Base-by-base conservation (phyloP, 2,888 invertebrate species). In the Nephrotoma appendiculata region DNA sequence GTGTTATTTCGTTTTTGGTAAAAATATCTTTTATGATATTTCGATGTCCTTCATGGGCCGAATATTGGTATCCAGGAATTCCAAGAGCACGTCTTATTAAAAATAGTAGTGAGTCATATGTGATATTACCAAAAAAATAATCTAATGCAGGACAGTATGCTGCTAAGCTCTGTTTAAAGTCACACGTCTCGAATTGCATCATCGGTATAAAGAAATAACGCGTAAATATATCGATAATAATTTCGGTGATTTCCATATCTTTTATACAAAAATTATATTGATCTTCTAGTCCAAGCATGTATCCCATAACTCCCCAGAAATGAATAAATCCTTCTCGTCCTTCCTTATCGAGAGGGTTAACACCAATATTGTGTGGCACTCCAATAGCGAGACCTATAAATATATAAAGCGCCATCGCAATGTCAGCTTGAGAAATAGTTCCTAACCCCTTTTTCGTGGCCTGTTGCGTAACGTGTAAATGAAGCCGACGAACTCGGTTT, bases 401-500 rank as follows among this genome's bases (percentile, higher is more conserved):
- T 52, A 41, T 41, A n/a, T 48, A 86, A 19, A 45, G 19, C 3
- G 86, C 48, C 45, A 86, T 45, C 3, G 48, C 7, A 45, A 86
- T 44, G 6, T 86, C 48, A 19, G 41, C 52, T 86, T 86, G 86
- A 12, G 86, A 86, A 48, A 86, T 41, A 11, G 52, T 19, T 11
- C 86, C 86, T 31, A 31, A 4, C 6, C 6, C 45, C 0, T 52
- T 41, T 45, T 86, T 86, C 52, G 5, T 12, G 6, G 86, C 19
- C 48, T 41, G 45, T 4, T 86, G 44, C 6, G 86, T 48, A 12
- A 15, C 31, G 6, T 48, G 12, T 45, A 86, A 86, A 89, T 96
- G 96, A 52, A 94, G 93, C 15, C 91, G 92, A 86, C 95, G 92
- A 0, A 96, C 95, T 52, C 93, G 91, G 88, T 92, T 91, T 52